Base-by-base conservation (phyloP, 23 tunicate genomes). In the Botrylloides violaceus region DNA sequence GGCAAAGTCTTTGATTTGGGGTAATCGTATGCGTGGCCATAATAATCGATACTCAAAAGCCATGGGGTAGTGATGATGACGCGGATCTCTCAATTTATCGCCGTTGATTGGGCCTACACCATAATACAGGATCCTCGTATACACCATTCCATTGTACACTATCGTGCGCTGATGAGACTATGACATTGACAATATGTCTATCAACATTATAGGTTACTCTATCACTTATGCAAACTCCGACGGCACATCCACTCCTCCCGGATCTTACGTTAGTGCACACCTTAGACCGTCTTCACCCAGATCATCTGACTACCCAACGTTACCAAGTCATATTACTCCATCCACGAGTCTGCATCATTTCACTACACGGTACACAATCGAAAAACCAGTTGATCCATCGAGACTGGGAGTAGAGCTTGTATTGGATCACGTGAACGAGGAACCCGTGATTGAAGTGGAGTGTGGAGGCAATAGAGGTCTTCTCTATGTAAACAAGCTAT, bases 391-490 rank as follows among this genome's bases (percentile, higher is more conserved):
- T 34, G 90, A 83, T 35, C 73, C 90, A 2, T 64, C 78, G 19
- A 36, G 81, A 49, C 32, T 72, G 12, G 81, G 90, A 19, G 70
- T 83, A 23, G 97, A 90, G 36, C 47, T 90, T 38, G 64, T 77
- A 15, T 65, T 90, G 66, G 78, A 74, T 29, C 72, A 76, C 59
- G 79, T 65, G 29, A 64, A 64, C 20, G 49, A 64, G 19, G 90
- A 90, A 35, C 84, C 85, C 5, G 80, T 90, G 3, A 71, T 90
- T 48, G 85, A 79, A 75, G 97, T 90, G 30, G 97, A 90, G 43
- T 90, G 97, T 74, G 97, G 97, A 0, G 85, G 86, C 31, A 90
- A 90, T 77, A 73, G 86, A 72, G 97, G 86, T 4, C 77, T 79
- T 15, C 61, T 90, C 6, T 90, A 90, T 75, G 90, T 90, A 24